A percentile compares a stretch with the other conserved stretches of the same genome.
phyloP scores from a whole-genome alignment of 2,113 vertebrate genomes.

The Periophthalmodon schlosseri region DNA sequence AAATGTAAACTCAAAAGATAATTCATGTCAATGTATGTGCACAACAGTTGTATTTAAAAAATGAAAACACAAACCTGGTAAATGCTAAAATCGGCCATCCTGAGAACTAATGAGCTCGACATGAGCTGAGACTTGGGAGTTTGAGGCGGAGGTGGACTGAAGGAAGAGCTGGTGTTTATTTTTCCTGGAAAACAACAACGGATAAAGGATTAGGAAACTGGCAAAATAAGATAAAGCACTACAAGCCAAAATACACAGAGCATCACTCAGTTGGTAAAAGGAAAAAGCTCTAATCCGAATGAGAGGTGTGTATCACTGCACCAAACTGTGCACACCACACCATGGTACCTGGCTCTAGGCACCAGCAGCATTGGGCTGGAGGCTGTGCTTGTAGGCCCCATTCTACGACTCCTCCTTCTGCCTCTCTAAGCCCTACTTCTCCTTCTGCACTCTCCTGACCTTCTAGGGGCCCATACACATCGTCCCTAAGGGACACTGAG shows the following conservation, averaged over 20 bases:
- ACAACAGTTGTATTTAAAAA: background rate
- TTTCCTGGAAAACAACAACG: constrained; percentile 61
- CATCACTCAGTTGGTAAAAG: constrained; percentile 5
- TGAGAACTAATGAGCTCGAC: constrained; percentile 94
- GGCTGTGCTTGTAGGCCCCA: constrained; percentile 65
- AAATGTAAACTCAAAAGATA: background rate
- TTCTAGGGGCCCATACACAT: constrained; percentile 71
- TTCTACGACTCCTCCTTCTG: constrained; percentile 67
- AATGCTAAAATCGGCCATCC: constrained; percentile 96
- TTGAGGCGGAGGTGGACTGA: constrained; percentile 76
- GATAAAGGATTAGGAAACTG: background rate
- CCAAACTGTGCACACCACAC: constrained; percentile 69
- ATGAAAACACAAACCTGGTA: constrained; percentile 85
- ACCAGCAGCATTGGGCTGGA: constrained; percentile 79
- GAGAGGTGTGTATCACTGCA: constrained; percentile 68
- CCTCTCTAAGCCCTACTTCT: constrained; percentile 75
- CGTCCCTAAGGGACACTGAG: constrained; percentile 74
- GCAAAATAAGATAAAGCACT: constrained; percentile 7
- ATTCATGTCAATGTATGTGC: background rate
- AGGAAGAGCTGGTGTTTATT: constrained; percentile 78
- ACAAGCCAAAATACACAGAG: constrained; percentile 16
- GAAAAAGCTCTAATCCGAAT: constrained; percentile 24
- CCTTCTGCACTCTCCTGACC: constrained; percentile 57
- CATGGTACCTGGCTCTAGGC: constrained; percentile 78
- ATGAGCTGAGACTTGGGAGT: constrained; percentile 89